Percentiles rank a stretch among this genome's conserved stretches.
Conservation (phyloP, 2,888 invertebrate genomes). For the Copidosoma aretas region DNA sequence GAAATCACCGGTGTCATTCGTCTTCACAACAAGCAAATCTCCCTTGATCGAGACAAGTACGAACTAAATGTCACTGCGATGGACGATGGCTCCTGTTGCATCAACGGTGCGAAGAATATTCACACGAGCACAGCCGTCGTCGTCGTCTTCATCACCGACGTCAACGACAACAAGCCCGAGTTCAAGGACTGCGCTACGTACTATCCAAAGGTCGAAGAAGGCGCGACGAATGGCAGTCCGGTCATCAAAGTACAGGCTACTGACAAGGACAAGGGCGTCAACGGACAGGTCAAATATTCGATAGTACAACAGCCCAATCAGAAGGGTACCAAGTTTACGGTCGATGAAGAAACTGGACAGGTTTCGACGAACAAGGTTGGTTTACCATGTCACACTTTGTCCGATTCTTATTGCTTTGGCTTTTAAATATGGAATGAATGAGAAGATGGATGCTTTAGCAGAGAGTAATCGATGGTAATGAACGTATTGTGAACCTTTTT, state of each 20-base stretch:
- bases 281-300: conserved; percentile 95
- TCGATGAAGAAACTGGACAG: conserved; percentile 94
- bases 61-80: conserved; percentile 95
- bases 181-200: conserved; percentile 94
- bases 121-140: conserved; percentile 95
- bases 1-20: conserved; percentile 94
- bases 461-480: neutral
- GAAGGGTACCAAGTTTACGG: conserved; percentile 93
- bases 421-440: neutral
- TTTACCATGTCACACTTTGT: neutral
- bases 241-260: conserved; percentile 93
- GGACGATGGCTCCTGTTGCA: conserved; percentile 97
- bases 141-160: conserved; percentile 95
- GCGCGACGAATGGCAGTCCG: conserved; percentile 91
- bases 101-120: conserved; percentile 83
- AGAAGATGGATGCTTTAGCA: neutral
- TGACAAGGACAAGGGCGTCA: conserved; percentile 95
- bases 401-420: neutral
- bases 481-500: neutral
- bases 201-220: conserved; percentile 92
- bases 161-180: conserved; percentile 95
- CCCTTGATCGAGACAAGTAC: conserved; percentile 91
- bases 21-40: conserved; percentile 84
- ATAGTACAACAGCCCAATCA: conserved; percentile 95
- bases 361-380: conserved; percentile 86